A percentile compares a stretch with the other conserved stretches of the same genome.
Conservation (phyloP, 2,113 vertebrate genomes). For the Podocnemis expansa region DNA sequence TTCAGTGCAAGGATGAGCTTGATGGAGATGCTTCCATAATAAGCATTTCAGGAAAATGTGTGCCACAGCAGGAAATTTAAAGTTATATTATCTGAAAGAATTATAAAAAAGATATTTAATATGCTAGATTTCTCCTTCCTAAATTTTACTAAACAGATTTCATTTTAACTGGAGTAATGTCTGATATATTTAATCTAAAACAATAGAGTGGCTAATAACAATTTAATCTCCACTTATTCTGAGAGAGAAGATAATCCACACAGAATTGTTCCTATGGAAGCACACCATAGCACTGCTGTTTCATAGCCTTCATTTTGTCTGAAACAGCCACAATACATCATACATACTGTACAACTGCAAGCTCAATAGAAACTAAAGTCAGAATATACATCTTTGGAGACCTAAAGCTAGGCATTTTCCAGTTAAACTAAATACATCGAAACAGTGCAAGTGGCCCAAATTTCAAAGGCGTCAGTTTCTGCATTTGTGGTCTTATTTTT, state of each 20-base stretch:
- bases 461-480: neutral
- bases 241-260: neutral
- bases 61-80: neutral
- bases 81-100: neutral
- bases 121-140: neutral
- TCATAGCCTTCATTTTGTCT: neutral
- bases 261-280: neutral
- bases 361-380: neutral
- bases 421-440: neutral
- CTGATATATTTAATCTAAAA: neutral
- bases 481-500: neutral
- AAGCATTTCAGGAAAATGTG: neutral
- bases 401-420: neutral
- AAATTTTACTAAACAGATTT: neutral
- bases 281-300: neutral
- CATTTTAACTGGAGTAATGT: neutral
- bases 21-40: neutral
- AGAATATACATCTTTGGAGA: neutral
- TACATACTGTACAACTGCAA: neutral
- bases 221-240: neutral
- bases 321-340: neutral
- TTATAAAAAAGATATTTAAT: neutral
- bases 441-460: neutral
- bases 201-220: neutral
- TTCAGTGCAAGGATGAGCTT: neutral